Percentiles rank a stretch among this genome's conserved stretches.
Evolutionary conservation across 1,140 invertebrate species (phyloP).

Genomic region (Zaprionus ghesquierei): DNA sequence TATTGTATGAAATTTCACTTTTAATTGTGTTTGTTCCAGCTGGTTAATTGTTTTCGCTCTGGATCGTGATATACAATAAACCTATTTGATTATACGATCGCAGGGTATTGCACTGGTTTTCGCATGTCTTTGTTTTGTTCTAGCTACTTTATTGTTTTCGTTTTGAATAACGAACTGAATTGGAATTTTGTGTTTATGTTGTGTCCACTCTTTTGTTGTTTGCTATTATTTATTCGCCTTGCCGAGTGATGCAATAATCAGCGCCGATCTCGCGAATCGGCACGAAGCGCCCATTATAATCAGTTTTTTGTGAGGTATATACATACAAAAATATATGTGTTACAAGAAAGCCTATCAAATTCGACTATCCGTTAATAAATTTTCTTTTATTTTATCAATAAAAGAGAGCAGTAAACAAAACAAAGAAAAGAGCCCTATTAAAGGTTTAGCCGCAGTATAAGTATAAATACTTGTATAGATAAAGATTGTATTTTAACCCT

Average conservation of each 20-base stretch:
- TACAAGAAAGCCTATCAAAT: no score
- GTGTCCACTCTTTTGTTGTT: slow-evolving; percentile 19
- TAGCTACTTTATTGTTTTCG: slow-evolving; percentile 2
- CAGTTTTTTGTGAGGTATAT: neutral
- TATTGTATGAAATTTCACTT: neutral
- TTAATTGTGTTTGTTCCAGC: neutral
- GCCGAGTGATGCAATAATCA: slow-evolving; percentile 20
- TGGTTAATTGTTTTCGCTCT: neutral
- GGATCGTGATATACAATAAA: neutral
- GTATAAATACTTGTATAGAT: neutral
- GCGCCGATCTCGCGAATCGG: slow-evolving; percentile 22
- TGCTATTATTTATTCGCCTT: neutral
- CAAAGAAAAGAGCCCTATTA: neutral
- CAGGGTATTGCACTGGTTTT: neutral
- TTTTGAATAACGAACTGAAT: slow-evolving; percentile 16
- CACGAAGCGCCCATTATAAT: neutral
- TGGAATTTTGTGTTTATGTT: slow-evolving; percentile 28
- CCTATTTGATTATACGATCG: neutral
- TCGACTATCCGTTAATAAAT: no score
- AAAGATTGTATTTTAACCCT: neutral
- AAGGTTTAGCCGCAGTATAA: no score
- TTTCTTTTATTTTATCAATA: neutral
- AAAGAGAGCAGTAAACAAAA: neutral
- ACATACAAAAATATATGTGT: neutral
- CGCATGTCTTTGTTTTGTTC: slow-evolving; percentile 6